Evolutionary conservation across 2,888 invertebrate species (phyloP).

Genomic region (Cantharis rustica): DNA sequence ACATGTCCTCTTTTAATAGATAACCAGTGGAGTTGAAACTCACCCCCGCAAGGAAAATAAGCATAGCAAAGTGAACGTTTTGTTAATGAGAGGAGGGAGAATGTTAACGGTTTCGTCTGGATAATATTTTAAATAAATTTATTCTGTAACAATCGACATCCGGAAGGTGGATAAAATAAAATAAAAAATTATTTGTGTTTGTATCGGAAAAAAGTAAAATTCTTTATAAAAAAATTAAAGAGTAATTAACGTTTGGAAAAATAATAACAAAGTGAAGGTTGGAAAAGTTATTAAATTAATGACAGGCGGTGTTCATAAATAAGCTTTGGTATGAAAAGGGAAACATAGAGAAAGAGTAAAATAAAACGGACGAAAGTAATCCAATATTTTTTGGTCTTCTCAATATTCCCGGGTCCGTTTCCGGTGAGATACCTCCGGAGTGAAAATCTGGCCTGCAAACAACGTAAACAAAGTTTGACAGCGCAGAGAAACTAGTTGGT

Average conservation of each 20-base stretch:
- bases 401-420: constrained; percentile 32
- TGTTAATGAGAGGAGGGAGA: neutral
- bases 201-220: constrained; percentile 1
- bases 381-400: constrained; percentile 30
- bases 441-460: constrained; percentile 37
- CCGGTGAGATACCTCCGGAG: constrained; percentile 28
- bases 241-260: constrained; percentile 21
- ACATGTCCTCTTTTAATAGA: neutral
- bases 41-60: neutral
- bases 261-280: constrained; percentile 20
- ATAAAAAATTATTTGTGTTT: no score
- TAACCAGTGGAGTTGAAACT: neutral
- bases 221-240: constrained; percentile 17
- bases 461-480: constrained; percentile 40
- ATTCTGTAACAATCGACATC: neutral
- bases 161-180: neutral
- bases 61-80: neutral
- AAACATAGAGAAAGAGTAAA: constrained; percentile 15
- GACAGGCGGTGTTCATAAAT: constrained; percentile 22
- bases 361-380: constrained; percentile 30
- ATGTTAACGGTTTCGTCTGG: neutral
- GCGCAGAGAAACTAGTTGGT: constrained; percentile 31
- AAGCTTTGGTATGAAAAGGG: constrained; percentile 21
- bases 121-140: neutral
- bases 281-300: constrained; percentile 31